Conservation (phyloP, 2,113 vertebrate species). For the Clarias magur region DNA sequence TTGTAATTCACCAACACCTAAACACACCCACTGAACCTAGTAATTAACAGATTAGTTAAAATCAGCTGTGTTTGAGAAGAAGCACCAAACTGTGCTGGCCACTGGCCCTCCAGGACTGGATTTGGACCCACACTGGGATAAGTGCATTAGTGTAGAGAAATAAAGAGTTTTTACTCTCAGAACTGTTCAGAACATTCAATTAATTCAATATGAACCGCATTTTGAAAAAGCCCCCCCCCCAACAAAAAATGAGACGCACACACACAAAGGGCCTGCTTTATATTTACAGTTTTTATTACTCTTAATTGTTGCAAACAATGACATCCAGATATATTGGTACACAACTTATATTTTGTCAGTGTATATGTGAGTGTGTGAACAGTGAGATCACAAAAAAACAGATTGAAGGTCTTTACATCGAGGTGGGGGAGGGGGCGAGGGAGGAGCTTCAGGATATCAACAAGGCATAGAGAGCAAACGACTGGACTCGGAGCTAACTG, state of each 20-base stretch:
- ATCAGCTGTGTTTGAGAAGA: too few relatives aligned
- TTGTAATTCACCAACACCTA: too few relatives aligned
- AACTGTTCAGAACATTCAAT: not conserved
- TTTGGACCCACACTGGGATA: too few relatives aligned
- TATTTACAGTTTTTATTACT: constrained; percentile 77
- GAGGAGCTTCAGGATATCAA: constrained; percentile 65
- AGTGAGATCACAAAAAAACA: constrained; percentile 76
- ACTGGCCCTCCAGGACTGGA: too few relatives aligned
- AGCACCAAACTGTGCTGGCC: too few relatives aligned
- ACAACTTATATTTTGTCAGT: constrained; percentile 73
- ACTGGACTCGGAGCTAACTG: constrained; percentile 43
- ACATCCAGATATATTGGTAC: constrained; percentile 81
- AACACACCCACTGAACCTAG: too few relatives aligned
- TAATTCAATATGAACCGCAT: not conserved
- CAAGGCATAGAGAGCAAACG: constrained; percentile 74
- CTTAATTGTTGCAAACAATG: constrained; percentile 80
- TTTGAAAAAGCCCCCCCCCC: not conserved
- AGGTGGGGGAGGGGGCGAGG: constrained; percentile 39
- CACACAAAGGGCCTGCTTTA: constrained; percentile 38
- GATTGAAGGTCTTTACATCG: constrained; percentile 66
- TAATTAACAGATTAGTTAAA: too few relatives aligned
- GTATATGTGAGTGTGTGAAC: constrained; percentile 69
- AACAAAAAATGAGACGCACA: constrained; percentile 15
- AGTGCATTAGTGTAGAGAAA: too few relatives aligned
- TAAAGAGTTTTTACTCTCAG: too few relatives aligned